Base-by-base conservation (phyloP, 2,797 vertebrate species). In the Diplodus puntazzo region DNA sequence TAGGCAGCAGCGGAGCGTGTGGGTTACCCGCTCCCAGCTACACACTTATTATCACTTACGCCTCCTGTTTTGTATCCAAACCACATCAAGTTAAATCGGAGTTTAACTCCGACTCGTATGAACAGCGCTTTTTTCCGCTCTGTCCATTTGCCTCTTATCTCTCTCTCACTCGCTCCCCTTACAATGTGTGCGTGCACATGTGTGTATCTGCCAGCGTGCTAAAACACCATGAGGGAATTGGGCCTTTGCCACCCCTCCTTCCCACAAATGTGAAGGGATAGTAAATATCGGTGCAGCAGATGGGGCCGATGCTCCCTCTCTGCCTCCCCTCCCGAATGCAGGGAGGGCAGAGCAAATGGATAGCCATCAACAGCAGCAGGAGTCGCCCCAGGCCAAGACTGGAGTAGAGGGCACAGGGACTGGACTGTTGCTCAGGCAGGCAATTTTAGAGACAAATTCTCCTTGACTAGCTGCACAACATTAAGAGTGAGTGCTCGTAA, bases 271-370 rank as follows among this genome's bases (percentile, higher is more conserved):
- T 77, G 88, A 91, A 88, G 92, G 89, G 89, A 91, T 89, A 85
- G 90, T 89, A 94, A 92, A 94, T 92, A 93, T 93, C 89, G 87
- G 82, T 77, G 86, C 84, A 77, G 91, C 92, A 94, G 93, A 95
- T 95, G 92, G 93, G 92, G 82, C 90, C 73, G 81, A 89, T 87
- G 89, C 87, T 91, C 85, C 92, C 89, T 93, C 87, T 91, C 87
- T 86, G 81, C 82, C 85, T 90, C 80, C 77, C 77, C 86, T 86
- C 87, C 82, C 77, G 64, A 88, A 78, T 73, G 75, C 87, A 75
- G 88, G 90, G 90, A 80, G 81, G 79, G 79, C 73, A 72, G 85
- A 90, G 92, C 88, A 94, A 93, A 93, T 92, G 91, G 89, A 94
- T 88, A 86, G 88, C 86, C 90, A 92, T 94, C 93, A 92, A 91